Conservation (phyloP, 2,113 vertebrate species). For the Phodopus roborovskii region DNA sequence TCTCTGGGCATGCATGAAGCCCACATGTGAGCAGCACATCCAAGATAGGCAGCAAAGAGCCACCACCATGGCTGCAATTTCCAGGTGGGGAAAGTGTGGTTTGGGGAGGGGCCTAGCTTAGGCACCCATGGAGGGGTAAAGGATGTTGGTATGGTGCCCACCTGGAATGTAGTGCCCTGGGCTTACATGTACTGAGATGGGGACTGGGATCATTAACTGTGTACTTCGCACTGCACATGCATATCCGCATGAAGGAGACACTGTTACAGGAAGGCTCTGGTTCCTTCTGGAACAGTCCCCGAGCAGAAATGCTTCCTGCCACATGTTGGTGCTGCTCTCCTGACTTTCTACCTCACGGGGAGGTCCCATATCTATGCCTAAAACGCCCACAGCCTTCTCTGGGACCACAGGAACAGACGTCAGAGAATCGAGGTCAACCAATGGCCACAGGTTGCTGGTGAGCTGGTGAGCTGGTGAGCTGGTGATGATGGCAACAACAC, state of each 20-base stretch:
- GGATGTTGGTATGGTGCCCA: neutral
- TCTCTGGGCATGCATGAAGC: neutral
- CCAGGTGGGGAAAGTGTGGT: neutral
- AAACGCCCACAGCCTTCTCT: neutral
- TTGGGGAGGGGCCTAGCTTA: neutral
- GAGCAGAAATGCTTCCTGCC: neutral
- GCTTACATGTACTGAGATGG: neutral
- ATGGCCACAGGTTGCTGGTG: neutral
- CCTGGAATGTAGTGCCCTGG: neutral
- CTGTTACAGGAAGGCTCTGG: fast-evolving
- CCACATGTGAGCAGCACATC: fast-evolving
- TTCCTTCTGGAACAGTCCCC: neutral
- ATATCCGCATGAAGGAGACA: no score
- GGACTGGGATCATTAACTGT: neutral
- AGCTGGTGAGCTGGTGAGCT: no score
- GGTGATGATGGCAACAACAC: neutral
- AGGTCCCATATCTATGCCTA: neutral
- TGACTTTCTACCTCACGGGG: neutral
- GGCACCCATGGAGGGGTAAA: neutral
- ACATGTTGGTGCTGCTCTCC: neutral
- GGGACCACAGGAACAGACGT: neutral
- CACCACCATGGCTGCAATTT: neutral
- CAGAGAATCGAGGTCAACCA: neutral
- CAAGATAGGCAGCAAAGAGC: neutral
- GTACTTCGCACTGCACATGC: neutral